Conservation (phyloP, 2,888 invertebrate genomes). For the Pecten maximus region DNA sequence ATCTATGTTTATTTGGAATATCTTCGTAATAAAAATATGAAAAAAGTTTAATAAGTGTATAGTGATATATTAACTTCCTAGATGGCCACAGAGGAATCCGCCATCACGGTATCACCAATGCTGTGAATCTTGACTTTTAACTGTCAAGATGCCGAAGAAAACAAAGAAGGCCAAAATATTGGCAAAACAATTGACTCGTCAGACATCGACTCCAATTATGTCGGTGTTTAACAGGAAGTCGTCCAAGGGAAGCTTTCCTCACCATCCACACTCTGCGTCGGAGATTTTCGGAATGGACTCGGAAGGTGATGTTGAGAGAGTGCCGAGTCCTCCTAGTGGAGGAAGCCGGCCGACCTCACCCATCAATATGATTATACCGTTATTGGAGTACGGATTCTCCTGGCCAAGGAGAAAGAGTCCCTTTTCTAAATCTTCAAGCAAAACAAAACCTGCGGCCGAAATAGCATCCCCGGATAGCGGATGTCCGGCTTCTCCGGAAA, state of each 20-base stretch:
- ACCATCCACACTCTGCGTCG: slow-evolving; percentile 40
- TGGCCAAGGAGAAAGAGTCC: slow-evolving; percentile 57
- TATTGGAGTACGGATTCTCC: slow-evolving; percentile 55
- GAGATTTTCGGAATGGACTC: slow-evolving; percentile 45
- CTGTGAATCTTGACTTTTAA: neutral
- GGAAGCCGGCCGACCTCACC: slow-evolving; percentile 54
- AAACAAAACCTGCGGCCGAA: slow-evolving; percentile 46
- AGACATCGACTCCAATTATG: slow-evolving; percentile 46
- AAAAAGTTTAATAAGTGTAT: neutral
- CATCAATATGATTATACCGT: slow-evolving; percentile 49
- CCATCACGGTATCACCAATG: neutral
- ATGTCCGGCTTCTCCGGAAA: slow-evolving; percentile 46
- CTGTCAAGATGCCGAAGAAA: slow-evolving; percentile 52
- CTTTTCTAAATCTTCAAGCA: slow-evolving; percentile 43
- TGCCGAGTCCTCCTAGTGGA: slow-evolving; percentile 33
- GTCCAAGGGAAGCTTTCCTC: slow-evolving; percentile 41
- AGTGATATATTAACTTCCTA: neutral
- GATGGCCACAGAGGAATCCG: neutral
- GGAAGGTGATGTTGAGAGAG: slow-evolving; percentile 40
- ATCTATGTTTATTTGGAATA: neutral
- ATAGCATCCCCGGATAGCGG: slow-evolving; percentile 53
- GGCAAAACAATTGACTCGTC: slow-evolving; percentile 39
- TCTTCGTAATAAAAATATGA: neutral
- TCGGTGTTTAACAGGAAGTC: slow-evolving; percentile 39
- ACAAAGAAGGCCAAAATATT: slow-evolving; percentile 43